Percentiles rank a stretch among this genome's conserved stretches.
These are phyloP conservation scores for Papilio helenus DNA, from an alignment of 1,140 invertebrate genomes.

Conservation along the genomic window DNA sequence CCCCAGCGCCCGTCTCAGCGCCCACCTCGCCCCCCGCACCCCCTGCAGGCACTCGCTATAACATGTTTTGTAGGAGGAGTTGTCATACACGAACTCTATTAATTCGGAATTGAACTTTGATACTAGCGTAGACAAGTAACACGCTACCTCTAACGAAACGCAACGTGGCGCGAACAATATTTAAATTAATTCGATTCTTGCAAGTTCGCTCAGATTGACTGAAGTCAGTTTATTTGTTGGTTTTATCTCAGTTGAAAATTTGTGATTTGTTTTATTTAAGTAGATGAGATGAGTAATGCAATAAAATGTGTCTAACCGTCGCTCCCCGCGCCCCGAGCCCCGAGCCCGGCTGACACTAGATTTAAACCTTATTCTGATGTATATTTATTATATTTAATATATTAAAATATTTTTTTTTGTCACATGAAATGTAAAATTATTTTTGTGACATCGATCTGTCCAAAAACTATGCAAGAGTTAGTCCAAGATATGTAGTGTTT, in stretches of 20 bases:
- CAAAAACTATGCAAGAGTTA: slow-evolving; percentile 52
- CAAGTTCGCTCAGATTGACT: slow-evolving; percentile 11
- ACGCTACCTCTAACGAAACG: not conserved
- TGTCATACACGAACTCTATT: not conserved
- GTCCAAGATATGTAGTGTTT: slow-evolving; percentile 48
- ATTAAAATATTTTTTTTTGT: slow-evolving; percentile 47
- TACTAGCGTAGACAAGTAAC: slow-evolving; percentile 9
- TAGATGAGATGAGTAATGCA: not conserved
- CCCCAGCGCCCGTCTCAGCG: too few relatives aligned
- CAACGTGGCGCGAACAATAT: not conserved
- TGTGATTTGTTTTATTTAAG: slow-evolving; percentile 33
- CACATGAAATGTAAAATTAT: slow-evolving; percentile 48
- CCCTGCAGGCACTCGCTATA: not conserved
- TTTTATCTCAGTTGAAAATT: slow-evolving; percentile 21
- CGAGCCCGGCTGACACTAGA: not conserved
- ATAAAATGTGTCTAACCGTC: not conserved
- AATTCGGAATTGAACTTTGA: slow-evolving; percentile 27
- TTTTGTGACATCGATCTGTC: slow-evolving; percentile 60
- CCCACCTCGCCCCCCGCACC: not conserved
- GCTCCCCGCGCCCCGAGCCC: not conserved
- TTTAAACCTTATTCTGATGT: slow-evolving; percentile 27
- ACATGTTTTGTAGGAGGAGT: not conserved
- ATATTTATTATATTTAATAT: slow-evolving; percentile 40
- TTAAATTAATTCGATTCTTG: slow-evolving; percentile 6
- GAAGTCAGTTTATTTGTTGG: not conserved